Conservation (phyloP, 2,888 invertebrate species). For the Anarsia innoxiella region DNA sequence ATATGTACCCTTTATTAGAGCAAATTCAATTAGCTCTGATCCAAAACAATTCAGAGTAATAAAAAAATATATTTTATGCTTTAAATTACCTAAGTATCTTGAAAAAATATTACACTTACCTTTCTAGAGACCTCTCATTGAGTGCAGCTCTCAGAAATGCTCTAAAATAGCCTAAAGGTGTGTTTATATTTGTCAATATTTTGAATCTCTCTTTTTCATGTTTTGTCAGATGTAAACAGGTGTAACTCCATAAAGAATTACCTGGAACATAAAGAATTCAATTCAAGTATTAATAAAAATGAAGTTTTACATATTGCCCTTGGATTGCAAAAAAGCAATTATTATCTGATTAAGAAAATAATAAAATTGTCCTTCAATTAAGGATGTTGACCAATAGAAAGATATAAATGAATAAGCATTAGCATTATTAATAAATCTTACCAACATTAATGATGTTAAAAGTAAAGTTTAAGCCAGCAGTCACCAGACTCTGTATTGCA, state of each 20-base stretch:
- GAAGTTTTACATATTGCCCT: too few relatives aligned
- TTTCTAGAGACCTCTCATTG: constrained; percentile 93
- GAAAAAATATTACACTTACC: constrained; percentile 36
- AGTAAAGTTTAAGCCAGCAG: constrained; percentile 66
- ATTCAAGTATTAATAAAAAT: too few relatives aligned
- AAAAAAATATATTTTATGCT: not conserved
- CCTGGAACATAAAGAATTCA: constrained; percentile 44
- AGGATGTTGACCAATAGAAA: too few relatives aligned
- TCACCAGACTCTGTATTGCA: constrained; percentile 61
- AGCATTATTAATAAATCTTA: too few relatives aligned
- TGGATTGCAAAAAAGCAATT: too few relatives aligned
- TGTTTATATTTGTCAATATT: constrained; percentile 68
- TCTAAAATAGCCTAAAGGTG: constrained; percentile 84
- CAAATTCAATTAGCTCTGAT: too few relatives aligned
- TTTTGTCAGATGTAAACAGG: constrained; percentile 85
- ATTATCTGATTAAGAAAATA: too few relatives aligned
- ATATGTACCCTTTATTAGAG: too few relatives aligned
- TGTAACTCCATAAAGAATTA: constrained; percentile 85
- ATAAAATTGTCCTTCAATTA: too few relatives aligned
- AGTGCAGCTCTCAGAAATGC: constrained; percentile 93
- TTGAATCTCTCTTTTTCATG: constrained; percentile 92
- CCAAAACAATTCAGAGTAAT: too few relatives aligned
- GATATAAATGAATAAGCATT: too few relatives aligned
- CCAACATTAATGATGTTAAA: constrained; percentile 69
- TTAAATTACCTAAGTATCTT: not conserved